Conservation (phyloP, 2,113 vertebrate species). For the Lepisosteus osseus region DNA sequence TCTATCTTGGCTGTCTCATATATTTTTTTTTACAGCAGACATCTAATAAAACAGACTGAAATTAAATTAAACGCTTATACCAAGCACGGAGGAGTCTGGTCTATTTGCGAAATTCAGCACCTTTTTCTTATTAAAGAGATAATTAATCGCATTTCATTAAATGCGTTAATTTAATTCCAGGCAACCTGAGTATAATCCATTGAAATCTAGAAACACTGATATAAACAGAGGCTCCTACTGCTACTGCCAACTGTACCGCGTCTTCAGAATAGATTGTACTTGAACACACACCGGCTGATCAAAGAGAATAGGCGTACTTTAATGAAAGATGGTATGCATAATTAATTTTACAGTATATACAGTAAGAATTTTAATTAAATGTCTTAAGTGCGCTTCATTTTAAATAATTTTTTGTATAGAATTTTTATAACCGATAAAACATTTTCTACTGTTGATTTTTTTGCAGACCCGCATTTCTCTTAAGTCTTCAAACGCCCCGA, state of each 20-base stretch:
- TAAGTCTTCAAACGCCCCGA: too few species aligned
- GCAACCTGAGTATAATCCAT: slow-evolving; percentile 11
- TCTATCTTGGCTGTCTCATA: slow-evolving; percentile 11
- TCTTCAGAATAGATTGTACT: slow-evolving; percentile 37
- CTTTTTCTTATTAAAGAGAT: background rate
- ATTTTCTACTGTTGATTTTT: too few species aligned
- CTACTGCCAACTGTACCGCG: slow-evolving; percentile 16
- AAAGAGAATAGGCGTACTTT: slow-evolving; percentile 71
- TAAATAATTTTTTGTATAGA: too few species aligned
- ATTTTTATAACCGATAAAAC: too few species aligned
- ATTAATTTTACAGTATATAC: slow-evolving; percentile 67
- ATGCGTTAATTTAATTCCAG: slow-evolving; percentile 20
- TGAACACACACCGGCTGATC: slow-evolving; percentile 54
- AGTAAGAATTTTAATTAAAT: slow-evolving; percentile 57
- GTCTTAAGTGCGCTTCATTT: slow-evolving; percentile 15
- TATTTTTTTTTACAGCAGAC: slow-evolving; percentile 20
- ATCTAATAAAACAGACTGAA: slow-evolving; percentile 23
- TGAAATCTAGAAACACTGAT: slow-evolving; percentile 17
- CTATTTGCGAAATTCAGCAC: slow-evolving; percentile 11
- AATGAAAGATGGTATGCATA: slow-evolving; percentile 70
- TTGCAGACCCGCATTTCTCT: too few species aligned
- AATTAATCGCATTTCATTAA: slow-evolving; percentile 13
- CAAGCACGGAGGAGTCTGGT: background rate
- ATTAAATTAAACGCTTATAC: slow-evolving; percentile 12
- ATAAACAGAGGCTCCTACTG: slow-evolving; percentile 22